phyloP scores from a whole-genome alignment of 2,888 invertebrate species.

The Ferdinandea cuprea region DNA sequence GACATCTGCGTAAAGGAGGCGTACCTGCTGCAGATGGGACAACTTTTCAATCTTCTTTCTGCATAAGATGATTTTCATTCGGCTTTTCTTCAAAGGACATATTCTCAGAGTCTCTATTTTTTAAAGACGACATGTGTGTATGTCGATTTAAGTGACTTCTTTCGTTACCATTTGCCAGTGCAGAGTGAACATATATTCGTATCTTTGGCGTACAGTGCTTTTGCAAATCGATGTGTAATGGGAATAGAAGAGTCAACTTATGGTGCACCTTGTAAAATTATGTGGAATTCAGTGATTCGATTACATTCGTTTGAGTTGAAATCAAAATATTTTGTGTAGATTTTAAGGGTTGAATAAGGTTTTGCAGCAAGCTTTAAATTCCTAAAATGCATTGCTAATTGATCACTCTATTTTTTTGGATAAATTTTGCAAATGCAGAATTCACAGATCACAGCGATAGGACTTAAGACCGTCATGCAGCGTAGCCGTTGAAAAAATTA shows the following conservation, averaged over 20 bases:
- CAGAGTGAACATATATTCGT: neutral
- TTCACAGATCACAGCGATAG: too few species aligned
- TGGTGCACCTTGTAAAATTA: constrained; percentile 10
- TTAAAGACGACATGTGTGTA: neutral
- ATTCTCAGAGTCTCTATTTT: constrained; percentile 29
- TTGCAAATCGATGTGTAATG: neutral
- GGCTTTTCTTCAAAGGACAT: constrained; percentile 30
- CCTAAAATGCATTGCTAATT: too few species aligned
- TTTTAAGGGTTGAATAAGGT: too few species aligned
- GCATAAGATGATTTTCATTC: constrained; percentile 39
- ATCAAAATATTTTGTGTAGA: too few species aligned
- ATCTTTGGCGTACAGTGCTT: neutral
- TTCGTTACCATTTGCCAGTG: constrained; percentile 11
- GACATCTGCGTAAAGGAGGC: constrained; percentile 1
- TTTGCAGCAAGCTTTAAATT: too few species aligned
- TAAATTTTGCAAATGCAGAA: too few species aligned
- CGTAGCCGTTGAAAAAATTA: too few species aligned
- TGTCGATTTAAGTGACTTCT: constrained; percentile 11
- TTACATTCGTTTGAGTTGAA: too few species aligned
- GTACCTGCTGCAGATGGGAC: neutral
- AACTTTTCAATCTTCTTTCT: constrained; percentile 23
- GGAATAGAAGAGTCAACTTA: neutral
- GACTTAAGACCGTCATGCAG: too few species aligned
- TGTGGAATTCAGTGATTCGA: too few species aligned
- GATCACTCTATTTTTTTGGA: too few species aligned